A percentile compares a stretch with the other conserved stretches of the same genome.
Evolutionary conservation across 2,797 vertebrate species (phyloP).

Genomic region (Lepidocolaptes lacrymiger): DNA sequence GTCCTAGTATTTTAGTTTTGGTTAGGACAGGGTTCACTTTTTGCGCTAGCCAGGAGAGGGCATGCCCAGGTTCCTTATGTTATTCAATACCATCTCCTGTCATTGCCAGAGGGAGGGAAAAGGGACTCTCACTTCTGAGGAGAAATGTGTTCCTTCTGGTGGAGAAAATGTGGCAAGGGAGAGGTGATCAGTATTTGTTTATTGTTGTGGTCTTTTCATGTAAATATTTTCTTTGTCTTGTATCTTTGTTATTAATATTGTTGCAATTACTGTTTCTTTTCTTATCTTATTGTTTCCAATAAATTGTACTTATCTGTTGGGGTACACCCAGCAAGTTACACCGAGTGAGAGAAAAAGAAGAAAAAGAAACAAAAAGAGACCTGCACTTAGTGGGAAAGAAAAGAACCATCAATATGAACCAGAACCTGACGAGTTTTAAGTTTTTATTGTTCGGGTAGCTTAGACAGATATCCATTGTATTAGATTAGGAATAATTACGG

Average conservation of each 20-base stretch:
- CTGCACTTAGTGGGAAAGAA: too few species aligned
- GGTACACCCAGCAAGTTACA: too few species aligned
- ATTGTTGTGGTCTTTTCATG: accelerated
- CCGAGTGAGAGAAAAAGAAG: too few species aligned
- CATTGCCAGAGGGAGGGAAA: background rate
- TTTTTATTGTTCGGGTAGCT: too few species aligned
- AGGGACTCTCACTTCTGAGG: background rate
- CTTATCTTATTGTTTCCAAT: background rate
- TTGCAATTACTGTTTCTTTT: background rate
- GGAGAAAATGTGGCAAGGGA: background rate
- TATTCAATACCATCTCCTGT: background rate
- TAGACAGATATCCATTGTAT: too few species aligned
- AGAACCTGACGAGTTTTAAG: too few species aligned
- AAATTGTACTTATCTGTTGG: background rate
- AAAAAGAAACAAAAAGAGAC: too few species aligned
- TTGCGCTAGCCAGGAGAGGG: background rate
- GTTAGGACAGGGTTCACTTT: background rate
- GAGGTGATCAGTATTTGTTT: background rate
- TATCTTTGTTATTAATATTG: background rate
- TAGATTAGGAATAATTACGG: too few species aligned
- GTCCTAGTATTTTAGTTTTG: background rate
- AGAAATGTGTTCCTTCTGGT: background rate
- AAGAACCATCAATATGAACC: too few species aligned
- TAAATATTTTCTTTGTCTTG: background rate
- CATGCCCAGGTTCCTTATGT: accelerated